Conservation (phyloP, 2,888 invertebrate genomes). For the Hyles lineata region DNA sequence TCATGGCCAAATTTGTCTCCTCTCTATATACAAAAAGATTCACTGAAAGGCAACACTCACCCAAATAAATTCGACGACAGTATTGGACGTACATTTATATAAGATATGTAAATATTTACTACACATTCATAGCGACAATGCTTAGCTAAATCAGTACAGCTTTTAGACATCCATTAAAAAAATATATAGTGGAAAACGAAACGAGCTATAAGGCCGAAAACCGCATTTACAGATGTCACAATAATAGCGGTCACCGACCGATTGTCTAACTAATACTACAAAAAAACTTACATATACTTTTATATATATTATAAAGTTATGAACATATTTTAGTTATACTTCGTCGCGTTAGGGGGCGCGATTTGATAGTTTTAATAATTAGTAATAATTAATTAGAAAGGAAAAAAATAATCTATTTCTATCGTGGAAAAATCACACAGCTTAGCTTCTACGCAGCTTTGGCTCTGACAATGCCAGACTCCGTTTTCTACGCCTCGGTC, state of each 20-base stretch:
- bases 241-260: neutral
- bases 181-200: conserved; percentile 16
- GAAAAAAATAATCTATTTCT: conserved; percentile 7
- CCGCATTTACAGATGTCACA: neutral
- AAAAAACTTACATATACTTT: neutral
- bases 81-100: conserved; percentile 25
- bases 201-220: neutral
- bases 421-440: conserved; percentile 23
- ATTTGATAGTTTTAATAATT: conserved; percentile 12
- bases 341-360: neutral
- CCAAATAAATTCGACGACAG: conserved; percentile 23
- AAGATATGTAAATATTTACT: conserved; percentile 18
- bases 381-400: neutral
- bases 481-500: neutral
- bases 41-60: conserved; percentile 3
- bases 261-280: conserved; percentile 19
- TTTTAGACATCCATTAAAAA: conserved; percentile 20
- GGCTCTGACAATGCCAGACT: conserved; percentile 14
- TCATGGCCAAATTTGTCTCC: too few relatives aligned
- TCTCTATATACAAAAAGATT: neutral
- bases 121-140: conserved; percentile 19
- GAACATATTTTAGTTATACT: conserved; percentile 20
- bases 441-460: conserved; percentile 17
- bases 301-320: neutral
- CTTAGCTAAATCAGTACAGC: conserved; percentile 21